Evolutionary conservation across 2,797 vertebrate species (phyloP).

Genomic region (Etheostoma nigrum): DNA sequence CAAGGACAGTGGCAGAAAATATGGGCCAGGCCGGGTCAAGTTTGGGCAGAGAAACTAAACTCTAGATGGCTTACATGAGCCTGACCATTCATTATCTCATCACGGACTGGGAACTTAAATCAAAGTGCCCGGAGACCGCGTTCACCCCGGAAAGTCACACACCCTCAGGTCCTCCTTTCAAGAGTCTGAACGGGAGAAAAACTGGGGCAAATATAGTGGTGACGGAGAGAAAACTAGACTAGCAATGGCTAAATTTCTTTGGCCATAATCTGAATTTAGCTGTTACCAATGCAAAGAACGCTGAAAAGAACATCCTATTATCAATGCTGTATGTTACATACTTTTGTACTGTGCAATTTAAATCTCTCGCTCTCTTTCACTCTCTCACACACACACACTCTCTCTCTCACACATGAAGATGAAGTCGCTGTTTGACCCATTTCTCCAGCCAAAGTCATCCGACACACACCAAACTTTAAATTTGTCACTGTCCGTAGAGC

Average conservation of each 20-base stretch:
- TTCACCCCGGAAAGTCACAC: too few relatives aligned
- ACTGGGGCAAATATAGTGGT: not conserved
- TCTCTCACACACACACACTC: not conserved
- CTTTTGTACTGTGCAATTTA: not conserved
- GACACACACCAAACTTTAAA: constrained; percentile 37
- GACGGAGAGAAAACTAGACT: not conserved
- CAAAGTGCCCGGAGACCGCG: too few relatives aligned
- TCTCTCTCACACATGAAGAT: not conserved
- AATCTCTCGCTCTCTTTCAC: too few relatives aligned
- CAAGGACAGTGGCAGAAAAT: too few relatives aligned
- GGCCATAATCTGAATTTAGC: not conserved
- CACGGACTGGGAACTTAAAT: too few relatives aligned
- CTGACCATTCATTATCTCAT: not conserved
- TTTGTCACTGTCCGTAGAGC: constrained; percentile 42
- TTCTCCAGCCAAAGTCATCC: constrained; percentile 40
- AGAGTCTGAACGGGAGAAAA: too few relatives aligned
- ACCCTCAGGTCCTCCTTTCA: too few relatives aligned
- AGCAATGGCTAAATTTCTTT: not conserved
- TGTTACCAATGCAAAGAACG: not conserved
- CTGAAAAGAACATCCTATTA: not conserved
- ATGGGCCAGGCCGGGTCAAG: too few relatives aligned
- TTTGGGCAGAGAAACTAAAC: too few relatives aligned
- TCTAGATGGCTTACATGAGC: not conserved
- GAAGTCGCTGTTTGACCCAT: constrained; percentile 35
- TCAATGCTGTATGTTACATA: too few relatives aligned